phyloP scores from a whole-genome alignment of 1,140 invertebrate genomes.

The Carposina sasakii region DNA sequence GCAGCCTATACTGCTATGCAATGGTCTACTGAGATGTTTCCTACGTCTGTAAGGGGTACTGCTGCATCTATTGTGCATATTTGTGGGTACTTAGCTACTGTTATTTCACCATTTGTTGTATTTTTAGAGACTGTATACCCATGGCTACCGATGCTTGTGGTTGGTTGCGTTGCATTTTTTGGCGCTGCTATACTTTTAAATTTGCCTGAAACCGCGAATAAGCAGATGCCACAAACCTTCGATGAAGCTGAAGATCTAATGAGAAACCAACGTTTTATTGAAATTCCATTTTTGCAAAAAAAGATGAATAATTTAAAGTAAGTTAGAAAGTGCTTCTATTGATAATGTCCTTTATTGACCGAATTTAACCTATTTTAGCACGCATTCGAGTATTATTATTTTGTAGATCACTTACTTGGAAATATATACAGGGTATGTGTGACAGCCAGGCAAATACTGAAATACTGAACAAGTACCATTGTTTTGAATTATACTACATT shows the following conservation, averaged over 20 bases:
- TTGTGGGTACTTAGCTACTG: conserved; percentile 59
- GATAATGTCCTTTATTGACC: no score
- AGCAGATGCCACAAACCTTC: conserved; percentile 83
- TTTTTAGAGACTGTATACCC: conserved; percentile 39
- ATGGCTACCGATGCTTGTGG: conserved; percentile 80
- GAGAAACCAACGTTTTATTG: conserved; percentile 28
- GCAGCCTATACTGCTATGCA: conserved; percentile 38
- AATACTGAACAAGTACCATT: no score
- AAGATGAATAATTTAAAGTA: no score
- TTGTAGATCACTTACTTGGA: no score
- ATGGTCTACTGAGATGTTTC: conserved; percentile 62
- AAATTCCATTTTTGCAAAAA: no score
- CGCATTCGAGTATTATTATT: no score
- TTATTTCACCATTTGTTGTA: conserved; percentile 48
- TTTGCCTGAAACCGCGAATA: conserved; percentile 84
- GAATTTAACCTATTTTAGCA: no score
- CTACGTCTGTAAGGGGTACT: conserved; percentile 78
- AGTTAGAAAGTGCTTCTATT: no score
- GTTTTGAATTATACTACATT: no score
- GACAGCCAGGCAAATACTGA: no score
- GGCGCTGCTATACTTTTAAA: conserved; percentile 78
- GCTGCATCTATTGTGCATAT: conserved; percentile 76
- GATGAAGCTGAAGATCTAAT: conserved; percentile 77
- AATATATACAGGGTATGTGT: no score
- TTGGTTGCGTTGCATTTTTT: conserved; percentile 78